Base-by-base conservation (phyloP, 2,888 invertebrate species). In the Bellardia bayeri region DNA sequence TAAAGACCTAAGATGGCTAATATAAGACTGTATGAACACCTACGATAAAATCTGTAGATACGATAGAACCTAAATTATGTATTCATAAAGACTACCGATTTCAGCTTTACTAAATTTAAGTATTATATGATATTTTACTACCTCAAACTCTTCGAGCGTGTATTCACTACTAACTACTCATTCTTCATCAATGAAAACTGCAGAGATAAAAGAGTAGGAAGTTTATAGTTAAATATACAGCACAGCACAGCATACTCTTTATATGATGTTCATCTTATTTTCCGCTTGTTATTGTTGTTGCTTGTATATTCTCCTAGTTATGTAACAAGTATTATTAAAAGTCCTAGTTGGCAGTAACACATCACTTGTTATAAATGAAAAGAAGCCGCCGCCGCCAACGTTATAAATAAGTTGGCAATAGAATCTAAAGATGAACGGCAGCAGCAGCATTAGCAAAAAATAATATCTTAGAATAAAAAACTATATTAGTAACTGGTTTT, bases 321-420 rank as follows among this genome's bases (percentile, higher is more conserved):
- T 75, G 69, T 82, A 86, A 84, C 81, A 84, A 84, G 82, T 87
- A 87, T 82, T 87, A 84, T 87, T 78, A 82, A 87, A 87, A 84
- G 82, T 87, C 68, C 81, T 87, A 87, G 76, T 78, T 87, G 87
- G 84, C 87, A 87, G 84, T 78, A 87, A 87, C 84, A 87, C 87
- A 87, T 87, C 87, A 87, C 87, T 87, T 84, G 81, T 84, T 84
- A 74, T 63, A 84, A 78, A 87, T 87, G 69, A 87, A 87, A 87
- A 76, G 84, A 82, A 58, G 78, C 85, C 84, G 87, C 84, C 84
- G 87, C 84, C 84, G 87, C 84, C 81, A 85, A 85, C 82, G 63
- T 82, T 71, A 82, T 64, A 85, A 87, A 81, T 64, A 85, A 58
- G 58, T 84, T 84, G 84, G 84, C 84, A 83, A 83, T 54, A 79